These are phyloP conservation scores for fruit fly (Drosophila melanogaster) DNA, from an alignment of 1,140 invertebrate species.

Conservation along the genomic window Release_6_plus_ISO1_MT NT_037436.4:3186501-3187000, in stretches of 20 bases:
- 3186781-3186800: not conserved
- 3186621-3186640: not conserved
- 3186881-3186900: conserved; percentile 44
- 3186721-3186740: too few species aligned
- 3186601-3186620: not conserved
- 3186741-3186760: not conserved
- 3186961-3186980: conserved; percentile 38
- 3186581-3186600: not conserved
- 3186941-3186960: too few species aligned
- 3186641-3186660: not conserved
- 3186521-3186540: conserved; percentile 6
- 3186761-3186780: not conserved
- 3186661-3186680: not conserved
- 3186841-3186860: not conserved
- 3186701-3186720: not conserved
- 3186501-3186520: not conserved
- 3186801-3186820: not conserved
- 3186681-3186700: conserved; percentile 1
- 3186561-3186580: not conserved
- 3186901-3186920: not conserved
- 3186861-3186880: conserved; percentile 13
- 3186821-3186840: conserved; percentile 7
- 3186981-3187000: not conserved
- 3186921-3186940: too few species aligned
- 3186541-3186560: not conserved